Evolutionary conservation across 2,113 vertebrate species (phyloP), one percentile per base, ranked within the genome.

Genomic region (Plotosus lineatus): DNA sequence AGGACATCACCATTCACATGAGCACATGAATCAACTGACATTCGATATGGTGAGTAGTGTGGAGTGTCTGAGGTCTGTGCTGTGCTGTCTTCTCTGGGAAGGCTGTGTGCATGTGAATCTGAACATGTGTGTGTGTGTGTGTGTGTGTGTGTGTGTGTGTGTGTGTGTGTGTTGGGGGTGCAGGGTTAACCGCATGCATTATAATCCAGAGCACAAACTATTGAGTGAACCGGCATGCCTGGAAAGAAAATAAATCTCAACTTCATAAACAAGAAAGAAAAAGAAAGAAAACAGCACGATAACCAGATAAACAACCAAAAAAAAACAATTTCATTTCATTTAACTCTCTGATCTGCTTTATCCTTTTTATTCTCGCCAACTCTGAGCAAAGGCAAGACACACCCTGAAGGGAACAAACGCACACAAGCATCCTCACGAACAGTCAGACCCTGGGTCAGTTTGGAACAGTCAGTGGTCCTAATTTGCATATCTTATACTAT

Each of bases 11-110:
- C 65, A 75, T 82, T 85, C 76, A 82, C 53, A 31, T 6, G n/a
- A 80, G 65, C 65, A 81, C 55, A 63, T 75, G 77, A 79, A 77
- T 53, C 79, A 65, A 65, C 28, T 36, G 69, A 74, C 56, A 80
- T 42, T 73, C 44, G 69, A 80, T 80, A 60, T 15, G 10, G 26
- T 65, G 71, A 31, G 71, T 28, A 81, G 56, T 5, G 17, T 75
- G 44, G 71, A 26, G 58, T 40, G 63, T 63, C 33, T 0, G 44
- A 80, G 79, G 8, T 44, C 69, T 56, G 36, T 60, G 48, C 44
- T 80, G 79, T 55, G n/a, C n/a, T n/a, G n/a, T n/a, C n/a, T n/a
- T n/a, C 68, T 60, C 11, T 17, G 21, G 28, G 14, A 61, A 44
- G 21, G 40, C 68, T 46, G n/a, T 26, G 76, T 23, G 44, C 33